A percentile compares a stretch with the other conserved stretches of the same genome.
Evolutionary conservation across 2,888 invertebrate genomes (phyloP).

Genomic region (Mythimna albipuncta): DNA sequence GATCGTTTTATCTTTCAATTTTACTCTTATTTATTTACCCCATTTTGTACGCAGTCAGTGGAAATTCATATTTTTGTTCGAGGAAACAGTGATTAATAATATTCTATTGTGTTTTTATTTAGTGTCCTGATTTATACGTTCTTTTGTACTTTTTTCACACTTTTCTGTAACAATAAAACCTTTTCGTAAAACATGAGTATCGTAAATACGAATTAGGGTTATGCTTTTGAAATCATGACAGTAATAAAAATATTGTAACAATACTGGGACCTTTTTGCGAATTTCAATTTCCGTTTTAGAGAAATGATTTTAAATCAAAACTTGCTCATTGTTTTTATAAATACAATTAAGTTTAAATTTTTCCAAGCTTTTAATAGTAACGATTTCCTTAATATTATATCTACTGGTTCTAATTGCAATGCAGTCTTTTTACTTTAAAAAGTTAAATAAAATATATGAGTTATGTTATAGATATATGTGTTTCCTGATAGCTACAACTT

Average conservation of each 20-base stretch:
- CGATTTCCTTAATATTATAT: too few species aligned
- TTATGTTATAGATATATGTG: too few species aligned
- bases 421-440: too few species aligned
- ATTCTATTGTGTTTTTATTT: constrained; percentile 51
- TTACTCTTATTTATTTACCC: neutral
- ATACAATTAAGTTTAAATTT: too few species aligned
- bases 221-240: constrained; percentile 1
- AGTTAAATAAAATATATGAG: too few species aligned
- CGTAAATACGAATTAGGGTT: neutral
- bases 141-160: constrained; percentile 24
- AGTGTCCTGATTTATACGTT: constrained; percentile 44
- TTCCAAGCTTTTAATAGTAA: too few species aligned
- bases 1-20: neutral
- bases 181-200: constrained; percentile 6
- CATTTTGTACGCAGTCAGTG: constrained; percentile 3
- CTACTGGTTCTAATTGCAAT: too few species aligned
- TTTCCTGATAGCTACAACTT: too few species aligned
- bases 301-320: too few species aligned
- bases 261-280: too few species aligned
- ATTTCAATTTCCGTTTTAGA: too few species aligned
- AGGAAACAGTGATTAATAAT: constrained; percentile 46
- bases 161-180: constrained; percentile 26
- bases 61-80: constrained; percentile 39
- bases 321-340: too few species aligned
- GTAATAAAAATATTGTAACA: neutral